Conservation (phyloP, 2,888 invertebrate genomes). For the Camponotus fellah region DNA sequence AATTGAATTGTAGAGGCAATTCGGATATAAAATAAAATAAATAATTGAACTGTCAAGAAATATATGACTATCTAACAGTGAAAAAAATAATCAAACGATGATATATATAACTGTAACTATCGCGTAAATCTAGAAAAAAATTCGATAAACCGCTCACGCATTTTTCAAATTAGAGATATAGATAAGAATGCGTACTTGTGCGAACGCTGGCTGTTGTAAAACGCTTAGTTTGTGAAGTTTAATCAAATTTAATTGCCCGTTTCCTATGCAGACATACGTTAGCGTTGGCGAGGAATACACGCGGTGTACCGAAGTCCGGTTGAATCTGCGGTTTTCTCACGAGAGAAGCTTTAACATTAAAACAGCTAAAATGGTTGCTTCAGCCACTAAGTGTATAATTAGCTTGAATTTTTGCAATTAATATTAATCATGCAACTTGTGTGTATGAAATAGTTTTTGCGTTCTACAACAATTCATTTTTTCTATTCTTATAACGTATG, state of each 20-base stretch:
- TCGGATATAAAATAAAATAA: background rate
- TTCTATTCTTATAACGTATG: background rate
- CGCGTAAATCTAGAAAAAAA: background rate
- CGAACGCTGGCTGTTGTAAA: background rate
- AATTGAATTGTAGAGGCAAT: background rate
- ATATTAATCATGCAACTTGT: background rate
- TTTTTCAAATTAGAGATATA: constrained; percentile 12
- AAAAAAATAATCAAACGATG: background rate
- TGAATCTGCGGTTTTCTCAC: constrained; percentile 33
- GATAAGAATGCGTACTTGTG: background rate
- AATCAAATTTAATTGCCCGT: constrained; percentile 52
- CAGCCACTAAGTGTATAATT: background rate
- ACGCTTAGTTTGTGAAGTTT: constrained; percentile 13
- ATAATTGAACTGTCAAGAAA: background rate
- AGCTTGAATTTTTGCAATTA: background rate
- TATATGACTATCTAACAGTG: background rate
- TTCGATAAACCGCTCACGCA: background rate
- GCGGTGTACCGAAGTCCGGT: background rate
- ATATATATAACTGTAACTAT: constrained; percentile 21
- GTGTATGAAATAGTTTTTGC: background rate
- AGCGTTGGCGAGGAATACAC: constrained; percentile 1
- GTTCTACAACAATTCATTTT: background rate
- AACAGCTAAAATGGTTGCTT: constrained; percentile 1
- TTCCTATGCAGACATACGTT: constrained; percentile 45
- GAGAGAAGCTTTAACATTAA: constrained; percentile 18